Percentiles rank a stretch among this genome's conserved stretches.
Conservation (phyloP, 2,888 invertebrate species). For the Limenitis camilla region DNA sequence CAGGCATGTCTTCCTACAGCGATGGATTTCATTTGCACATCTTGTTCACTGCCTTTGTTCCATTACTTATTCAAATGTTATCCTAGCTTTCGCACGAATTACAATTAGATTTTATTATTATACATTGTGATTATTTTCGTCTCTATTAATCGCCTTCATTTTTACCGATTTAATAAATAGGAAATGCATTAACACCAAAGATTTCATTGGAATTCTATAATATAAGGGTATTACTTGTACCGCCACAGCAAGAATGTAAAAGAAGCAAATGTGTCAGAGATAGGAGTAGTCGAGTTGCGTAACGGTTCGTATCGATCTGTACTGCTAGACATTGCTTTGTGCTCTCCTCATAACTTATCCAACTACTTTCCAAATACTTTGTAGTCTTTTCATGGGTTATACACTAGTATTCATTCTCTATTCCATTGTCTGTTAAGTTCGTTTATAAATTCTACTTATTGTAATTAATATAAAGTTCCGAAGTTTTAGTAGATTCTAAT, state of each 20-base stretch:
- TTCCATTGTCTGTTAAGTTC: too few relatives aligned
- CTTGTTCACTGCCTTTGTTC: constrained; percentile 47
- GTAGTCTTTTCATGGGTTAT: background rate
- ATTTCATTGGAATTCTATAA: too few relatives aligned
- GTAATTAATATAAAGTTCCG: too few relatives aligned
- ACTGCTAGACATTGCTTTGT: constrained; percentile 48
- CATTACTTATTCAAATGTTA: constrained; percentile 26
- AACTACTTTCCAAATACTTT: background rate
- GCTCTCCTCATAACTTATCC: constrained; percentile 40
- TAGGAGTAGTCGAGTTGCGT: constrained; percentile 67
- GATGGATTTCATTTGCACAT: constrained; percentile 43
- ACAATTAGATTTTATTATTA: constrained; percentile 12
- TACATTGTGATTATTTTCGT: constrained; percentile 9
- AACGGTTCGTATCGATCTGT: constrained; percentile 68
- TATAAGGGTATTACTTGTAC: too few relatives aligned
- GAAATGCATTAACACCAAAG: constrained; percentile 4
- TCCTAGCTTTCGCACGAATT: constrained; percentile 30
- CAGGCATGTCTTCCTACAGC: constrained; percentile 33
- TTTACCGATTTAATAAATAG: background rate
- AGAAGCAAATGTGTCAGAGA: constrained; percentile 38
- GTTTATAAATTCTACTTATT: too few relatives aligned
- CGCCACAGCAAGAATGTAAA: constrained; percentile 25
- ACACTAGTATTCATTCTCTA: background rate
- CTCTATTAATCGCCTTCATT: constrained; percentile 6
- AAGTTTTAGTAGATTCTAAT: too few relatives aligned